Conservation (phyloP, 2,888 invertebrate species). For the Mythimna pallens region DNA sequence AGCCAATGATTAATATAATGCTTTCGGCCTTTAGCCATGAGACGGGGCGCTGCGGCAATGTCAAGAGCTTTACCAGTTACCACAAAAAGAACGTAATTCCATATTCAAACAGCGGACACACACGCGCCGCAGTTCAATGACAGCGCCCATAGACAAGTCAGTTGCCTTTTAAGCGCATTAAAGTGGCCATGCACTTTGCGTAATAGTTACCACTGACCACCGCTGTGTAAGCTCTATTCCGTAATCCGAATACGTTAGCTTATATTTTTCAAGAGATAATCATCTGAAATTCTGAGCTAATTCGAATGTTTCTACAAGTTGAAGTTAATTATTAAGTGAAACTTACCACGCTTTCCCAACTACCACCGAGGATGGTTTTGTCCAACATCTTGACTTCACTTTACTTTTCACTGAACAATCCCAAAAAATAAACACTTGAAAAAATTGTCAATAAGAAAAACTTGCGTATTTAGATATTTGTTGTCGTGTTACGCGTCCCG, state of each 20-base stretch:
- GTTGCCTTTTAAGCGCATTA: slow-evolving; percentile 85
- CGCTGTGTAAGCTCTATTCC: slow-evolving; percentile 67
- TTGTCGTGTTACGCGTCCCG: slow-evolving; percentile 72
- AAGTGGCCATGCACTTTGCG: slow-evolving; percentile 84
- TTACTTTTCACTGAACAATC: slow-evolving; percentile 67
- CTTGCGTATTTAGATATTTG: slow-evolving; percentile 61
- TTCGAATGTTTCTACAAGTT: slow-evolving; percentile 2
- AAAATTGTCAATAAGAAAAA: slow-evolving; percentile 63
- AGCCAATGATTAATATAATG: slow-evolving; percentile 73
- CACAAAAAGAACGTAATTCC: slow-evolving; percentile 83
- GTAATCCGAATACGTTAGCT: slow-evolving; percentile 71
- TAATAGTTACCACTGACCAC: slow-evolving; percentile 73
- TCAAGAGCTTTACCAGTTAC: slow-evolving; percentile 84
- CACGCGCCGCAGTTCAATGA: slow-evolving; percentile 84
- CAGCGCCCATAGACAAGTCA: slow-evolving; percentile 83
- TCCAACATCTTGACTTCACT: slow-evolving; percentile 83
- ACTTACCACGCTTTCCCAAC: slow-evolving; percentile 90
- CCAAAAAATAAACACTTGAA: slow-evolving; percentile 69
- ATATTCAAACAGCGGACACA: slow-evolving; percentile 82
- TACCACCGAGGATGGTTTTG: slow-evolving; percentile 85
- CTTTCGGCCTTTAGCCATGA: slow-evolving; percentile 74
- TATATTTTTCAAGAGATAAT: slow-evolving; percentile 52
- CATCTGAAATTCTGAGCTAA: slow-evolving; percentile 9
- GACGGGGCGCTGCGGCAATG: slow-evolving; percentile 80
- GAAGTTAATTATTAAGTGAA: slow-evolving; percentile 32